These are phyloP conservation scores for Geodia barretti DNA, from an alignment of 37 sponge, comb jelly and placozoan species.

Conservation along the genomic window DNA sequence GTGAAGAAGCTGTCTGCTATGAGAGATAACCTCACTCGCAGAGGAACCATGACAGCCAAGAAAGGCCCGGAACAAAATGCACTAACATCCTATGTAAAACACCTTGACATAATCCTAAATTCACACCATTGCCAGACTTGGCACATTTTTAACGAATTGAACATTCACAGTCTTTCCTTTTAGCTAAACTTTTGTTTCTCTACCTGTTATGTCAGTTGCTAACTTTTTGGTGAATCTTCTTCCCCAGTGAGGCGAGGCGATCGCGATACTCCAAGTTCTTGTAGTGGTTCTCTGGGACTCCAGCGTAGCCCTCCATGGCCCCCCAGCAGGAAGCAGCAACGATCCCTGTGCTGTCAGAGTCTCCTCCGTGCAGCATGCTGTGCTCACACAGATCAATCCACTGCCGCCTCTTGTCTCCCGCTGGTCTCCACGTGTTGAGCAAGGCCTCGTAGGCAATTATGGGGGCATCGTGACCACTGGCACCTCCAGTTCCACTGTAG, in stretches of 20 bases:
- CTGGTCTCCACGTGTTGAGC: too few relatives aligned
- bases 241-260: conserved; percentile 23
- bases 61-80: too few relatives aligned
- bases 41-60: too few relatives aligned
- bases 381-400: conserved; percentile 60
- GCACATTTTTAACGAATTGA: too few relatives aligned
- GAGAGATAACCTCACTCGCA: too few relatives aligned
- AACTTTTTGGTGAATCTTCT: neutral
- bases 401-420: conserved; percentile 34
- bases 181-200: too few relatives aligned
- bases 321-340: conserved; percentile 55
- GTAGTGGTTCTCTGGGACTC: conserved; percentile 49
- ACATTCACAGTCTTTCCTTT: too few relatives aligned
- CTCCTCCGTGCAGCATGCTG: conserved; percentile 80
- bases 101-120: too few relatives aligned
- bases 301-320: conserved; percentile 52
- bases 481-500: conserved; percentile 53
- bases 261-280: conserved; percentile 59
- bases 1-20: too few relatives aligned
- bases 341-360: conserved; percentile 71
- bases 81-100: too few relatives aligned
- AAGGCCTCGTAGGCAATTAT: conserved; percentile 82
- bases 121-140: too few relatives aligned
- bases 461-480: conserved; percentile 79
- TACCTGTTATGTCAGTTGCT: too few relatives aligned